Evolutionary conservation across 2,888 invertebrate genomes (phyloP), one percentile per base, ranked within the genome.

Genomic region (Phortica okadai): DNA sequence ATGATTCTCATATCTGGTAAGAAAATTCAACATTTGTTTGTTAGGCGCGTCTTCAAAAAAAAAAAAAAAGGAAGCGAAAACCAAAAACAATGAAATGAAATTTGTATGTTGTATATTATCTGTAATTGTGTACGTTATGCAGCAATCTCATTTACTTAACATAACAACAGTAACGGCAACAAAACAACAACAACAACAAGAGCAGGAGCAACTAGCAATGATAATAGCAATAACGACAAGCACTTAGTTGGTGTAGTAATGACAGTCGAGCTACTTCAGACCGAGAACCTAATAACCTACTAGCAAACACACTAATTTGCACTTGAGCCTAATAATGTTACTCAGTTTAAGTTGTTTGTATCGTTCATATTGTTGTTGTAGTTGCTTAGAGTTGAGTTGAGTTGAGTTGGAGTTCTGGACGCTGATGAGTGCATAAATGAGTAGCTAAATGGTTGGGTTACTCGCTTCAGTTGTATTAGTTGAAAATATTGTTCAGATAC

Each of bases 281-380:
- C 42, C 67, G 44, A 78, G 82, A 84, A 82, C 87, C 82, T 85
- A 88, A 86, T 86, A 88, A 88, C 82, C 88, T 79, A 86, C 88
- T 86, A 85, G 85, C 85, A 88, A 86, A 86, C 87, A 88, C 85
- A 88, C 88, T 86, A 86, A 86, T 86, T 86, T 86, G 88, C 85
- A 88, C 85, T 88, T 86, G 87, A 86, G 88, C 85, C 88, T 83
- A 86, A 88, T 86, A 85, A 88, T 85, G 87, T 88, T 41, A 11
- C 62, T 62, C 21, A 62, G 62, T 62, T 62, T 16, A 10, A 62
- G 25, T 16, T 21, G 62, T 33, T 33, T 33, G 33, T 33, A 33
- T 33, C 33, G 33, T 33, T 33, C 33, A 33, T 33, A 33, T 33
- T 33, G 33, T 62, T 62, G 33, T 21, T 21, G 62, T 6, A 21